Conservation (phyloP, 2,888 invertebrate species). For the Aromia moschata region DNA sequence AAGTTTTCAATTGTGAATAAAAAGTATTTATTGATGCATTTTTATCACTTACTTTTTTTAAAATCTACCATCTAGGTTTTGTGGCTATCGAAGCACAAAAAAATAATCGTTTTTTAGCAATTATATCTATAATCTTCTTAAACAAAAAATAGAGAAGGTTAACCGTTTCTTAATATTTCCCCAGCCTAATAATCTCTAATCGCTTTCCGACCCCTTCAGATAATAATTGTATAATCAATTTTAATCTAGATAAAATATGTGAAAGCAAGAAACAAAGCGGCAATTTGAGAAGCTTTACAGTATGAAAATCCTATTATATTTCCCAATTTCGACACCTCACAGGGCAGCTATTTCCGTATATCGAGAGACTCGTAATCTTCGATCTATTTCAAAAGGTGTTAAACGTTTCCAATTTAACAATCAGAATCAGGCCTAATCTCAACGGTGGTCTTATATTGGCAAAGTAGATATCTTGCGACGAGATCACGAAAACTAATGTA, state of each 20-base stretch:
- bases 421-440: slow-evolving; percentile 30
- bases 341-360: slow-evolving; percentile 10
- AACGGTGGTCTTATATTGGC: slow-evolving; percentile 7
- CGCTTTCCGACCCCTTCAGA: neutral
- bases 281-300: slow-evolving; percentile 35
- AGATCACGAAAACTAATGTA: slow-evolving; percentile 33
- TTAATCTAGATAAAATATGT: slow-evolving; percentile 33
- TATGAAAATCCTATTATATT: slow-evolving; percentile 37
- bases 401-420: slow-evolving; percentile 38
- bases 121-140: no score
- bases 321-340: slow-evolving; percentile 37
- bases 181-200: neutral
- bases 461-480: slow-evolving; percentile 23
- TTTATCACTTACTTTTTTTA: no score
- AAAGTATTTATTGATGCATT: no score
- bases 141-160: no score
- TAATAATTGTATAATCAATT: slow-evolving; percentile 32
- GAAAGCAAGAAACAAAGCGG: slow-evolving; percentile 20
- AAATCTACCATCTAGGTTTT: no score
- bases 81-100: no score
- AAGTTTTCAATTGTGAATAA: no score
- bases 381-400: slow-evolving; percentile 43
- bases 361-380: slow-evolving; percentile 43
- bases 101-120: no score
- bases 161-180: no score